Evolutionary conservation across 2,113 vertebrate genomes (phyloP).

Genomic region (Triplophysa rosa): DNA sequence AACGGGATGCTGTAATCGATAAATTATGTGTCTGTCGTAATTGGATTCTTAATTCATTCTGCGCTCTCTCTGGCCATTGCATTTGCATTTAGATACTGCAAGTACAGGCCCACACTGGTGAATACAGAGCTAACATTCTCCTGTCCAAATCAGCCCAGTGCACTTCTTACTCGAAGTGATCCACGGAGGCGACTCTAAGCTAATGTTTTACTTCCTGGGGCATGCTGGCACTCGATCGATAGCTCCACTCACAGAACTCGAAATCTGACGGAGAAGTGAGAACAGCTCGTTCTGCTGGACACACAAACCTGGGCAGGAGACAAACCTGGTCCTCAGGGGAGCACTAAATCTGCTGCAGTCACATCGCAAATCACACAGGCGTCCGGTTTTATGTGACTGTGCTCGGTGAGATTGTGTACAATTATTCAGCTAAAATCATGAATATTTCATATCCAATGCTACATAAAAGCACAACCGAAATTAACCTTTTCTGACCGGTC

Average conservation of each 20-base stretch:
- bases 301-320: slow-evolving; percentile 23
- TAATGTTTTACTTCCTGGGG: slow-evolving; percentile 55
- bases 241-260: slow-evolving; percentile 34
- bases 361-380: slow-evolving; percentile 1
- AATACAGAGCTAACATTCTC: slow-evolving; percentile 1
- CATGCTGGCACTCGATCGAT: slow-evolving; percentile 48
- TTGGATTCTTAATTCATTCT: too few relatives aligned
- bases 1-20: not conserved
- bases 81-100: not conserved
- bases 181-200: slow-evolving; percentile 47
- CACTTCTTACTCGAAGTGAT: slow-evolving; percentile 42
- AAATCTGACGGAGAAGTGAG: slow-evolving; percentile 37
- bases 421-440: slow-evolving; percentile 1
- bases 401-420: not conserved
- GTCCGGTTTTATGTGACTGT: slow-evolving; percentile 7
- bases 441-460: not conserved
- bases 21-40: too few relatives aligned
- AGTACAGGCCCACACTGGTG: not conserved
- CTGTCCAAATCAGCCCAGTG: slow-evolving; percentile 28
- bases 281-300: slow-evolving; percentile 27
- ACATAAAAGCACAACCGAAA: too few relatives aligned
- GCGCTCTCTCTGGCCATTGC: not conserved
- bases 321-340: slow-evolving; percentile 15
- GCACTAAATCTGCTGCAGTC: slow-evolving; percentile 25
- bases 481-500: too few relatives aligned